Base-by-base conservation (phyloP, 2,888 invertebrate species). In the Portevinia maculata region DNA sequence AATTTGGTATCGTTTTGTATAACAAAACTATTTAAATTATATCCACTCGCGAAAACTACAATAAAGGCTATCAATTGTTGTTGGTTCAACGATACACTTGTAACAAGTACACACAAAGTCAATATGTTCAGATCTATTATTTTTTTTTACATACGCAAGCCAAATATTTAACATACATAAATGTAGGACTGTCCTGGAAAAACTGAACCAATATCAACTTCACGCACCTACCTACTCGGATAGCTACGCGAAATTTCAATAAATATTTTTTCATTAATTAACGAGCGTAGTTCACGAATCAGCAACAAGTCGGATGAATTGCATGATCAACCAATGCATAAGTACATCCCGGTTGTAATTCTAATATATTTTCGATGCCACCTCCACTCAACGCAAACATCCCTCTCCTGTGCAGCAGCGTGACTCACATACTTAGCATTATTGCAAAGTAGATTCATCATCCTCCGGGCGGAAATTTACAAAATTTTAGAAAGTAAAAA, bases 201-300 rank as follows among this genome's bases (percentile, higher is more conserved):
- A 19, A 46, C 5, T 28, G 15, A 52, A 37, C 50, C 19, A 28
- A 48, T 39, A 60, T 39, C n/a, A 24, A 39, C 57, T 55, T n/a
- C 3, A 52, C 21, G 15, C 28, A 5, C 0, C 9, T 17, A 34
- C 32, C 13, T 21, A 19, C 17, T 8, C 28, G 15, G n/a, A n/a
- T n/a, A n/a, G n/a, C n/a, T 32, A 32, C 21, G 19, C 8, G 53
- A 67, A 75, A 55, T 81, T 81, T 81, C 69, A 81, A 81, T 81
- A 64, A 81, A 75, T 59, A 57, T 75, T 75, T 81, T 73, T 64
- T 57, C 57, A 48, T 79, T 79, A 79, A 79, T 74, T 57, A 75
- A 75, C 32, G 52, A 32, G 3, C 15, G 48, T 17, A 17, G 21
- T 37, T n/a, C 41, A 30, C n/a, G n/a, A n/a, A n/a, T n/a, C 30